Base-by-base conservation (phyloP, 2,113 vertebrate species). In the Vimba vimba region DNA sequence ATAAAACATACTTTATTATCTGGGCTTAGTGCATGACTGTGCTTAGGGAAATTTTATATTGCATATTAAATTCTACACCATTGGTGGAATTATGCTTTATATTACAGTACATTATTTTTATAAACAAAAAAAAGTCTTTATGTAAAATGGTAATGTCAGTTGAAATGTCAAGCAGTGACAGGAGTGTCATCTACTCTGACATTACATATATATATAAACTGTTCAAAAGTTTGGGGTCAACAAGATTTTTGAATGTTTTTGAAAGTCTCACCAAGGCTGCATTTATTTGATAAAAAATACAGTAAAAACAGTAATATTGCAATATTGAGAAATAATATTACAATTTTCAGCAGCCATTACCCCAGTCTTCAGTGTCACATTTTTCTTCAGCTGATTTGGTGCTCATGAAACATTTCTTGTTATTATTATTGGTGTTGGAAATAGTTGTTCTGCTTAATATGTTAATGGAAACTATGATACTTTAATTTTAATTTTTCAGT, bases 81-180 rank as follows among this genome's bases (percentile, higher is more conserved):
- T 79, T 17, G 77, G 55, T 80, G 78, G 57, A 45, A 27, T 79
- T 45, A 10, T 64, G 19, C 62, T 64, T 13, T 17, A 25, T 2
- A 80, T 62, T 80, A 17, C 36, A 25, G 36, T 36, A 36, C 36
- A 36, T 33, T 60, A 39, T n/a, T 55, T 69, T 78, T 78, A 79
- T 47, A 19, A 45, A 62, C 39, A 62, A 17, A 62, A 45, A 19
- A 47, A 10, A 25, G 4, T 64, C 0, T 62, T 27, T 80, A 64
- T 80, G 36, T 27, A 64, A 80, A 80, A 45, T 12, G 12, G 6
- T 8, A n/a, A n/a, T n/a, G n/a, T n/a, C n/a, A 9, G 11, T 43
- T 60, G 12, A 79, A 43, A 60, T 43, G 21, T 39, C 19, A 59
- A 15, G 21, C 30, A 57, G 25, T 55, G 21, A 73, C 9, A 43